Evolutionary conservation across 2,113 vertebrate species (phyloP).

Genomic region (Trichechus manatus): DNA sequence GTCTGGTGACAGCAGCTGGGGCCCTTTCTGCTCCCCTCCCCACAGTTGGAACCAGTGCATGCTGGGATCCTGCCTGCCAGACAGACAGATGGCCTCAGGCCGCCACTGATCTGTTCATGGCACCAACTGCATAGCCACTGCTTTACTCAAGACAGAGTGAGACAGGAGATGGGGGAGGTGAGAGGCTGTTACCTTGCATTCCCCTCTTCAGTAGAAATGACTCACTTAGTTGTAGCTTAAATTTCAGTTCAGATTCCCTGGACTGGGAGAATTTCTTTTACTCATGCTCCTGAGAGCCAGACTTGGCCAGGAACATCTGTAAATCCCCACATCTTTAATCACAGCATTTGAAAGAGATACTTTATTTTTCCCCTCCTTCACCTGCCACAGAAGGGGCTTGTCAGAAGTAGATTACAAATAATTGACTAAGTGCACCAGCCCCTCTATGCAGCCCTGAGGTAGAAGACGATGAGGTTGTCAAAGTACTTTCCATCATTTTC

Average conservation of each 20-base stretch:
- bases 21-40: constrained; percentile 43
- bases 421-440: not conserved
- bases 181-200: not conserved
- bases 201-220: not conserved
- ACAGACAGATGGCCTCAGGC: constrained; percentile 69
- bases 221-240: constrained; percentile 7
- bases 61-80: constrained; percentile 58
- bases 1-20: constrained; percentile 80
- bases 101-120: not conserved
- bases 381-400: not conserved
- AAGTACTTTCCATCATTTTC: not conserved
- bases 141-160: constrained; percentile 42
- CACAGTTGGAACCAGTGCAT: constrained; percentile 54
- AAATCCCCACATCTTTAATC: not conserved
- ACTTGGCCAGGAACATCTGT: not conserved
- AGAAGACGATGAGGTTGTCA: not conserved
- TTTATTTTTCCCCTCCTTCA: not conserved
- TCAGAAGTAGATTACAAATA: constrained; percentile 6
- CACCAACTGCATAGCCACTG: constrained; percentile 5
- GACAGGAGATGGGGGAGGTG: not conserved
- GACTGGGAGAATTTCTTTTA: not conserved
- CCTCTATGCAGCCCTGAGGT: not conserved
- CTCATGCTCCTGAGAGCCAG: not conserved
- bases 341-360: constrained; percentile 29
- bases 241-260: not conserved